Percentiles rank a stretch among this genome's conserved stretches.
Conservation (phyloP, 2,797 vertebrate genomes). For the Pangasius mekongensis region DNA sequence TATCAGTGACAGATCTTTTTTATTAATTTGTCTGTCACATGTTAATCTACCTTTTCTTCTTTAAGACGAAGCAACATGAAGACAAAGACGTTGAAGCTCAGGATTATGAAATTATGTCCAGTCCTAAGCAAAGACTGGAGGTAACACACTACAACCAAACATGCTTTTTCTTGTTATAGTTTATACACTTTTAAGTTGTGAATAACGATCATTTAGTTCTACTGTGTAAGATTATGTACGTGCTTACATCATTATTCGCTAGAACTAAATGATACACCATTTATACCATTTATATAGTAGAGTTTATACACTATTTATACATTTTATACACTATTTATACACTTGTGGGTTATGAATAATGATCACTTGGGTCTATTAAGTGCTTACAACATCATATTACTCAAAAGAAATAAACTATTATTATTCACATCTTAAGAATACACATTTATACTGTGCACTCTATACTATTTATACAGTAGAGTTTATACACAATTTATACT, state of each 20-base stretch:
- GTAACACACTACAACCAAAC: not conserved
- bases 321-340: not conserved
- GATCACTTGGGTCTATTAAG: not conserved
- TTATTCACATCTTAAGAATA: not conserved
- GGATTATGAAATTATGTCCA: constrained; percentile 33
- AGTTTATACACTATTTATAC: not conserved
- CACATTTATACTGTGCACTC: not conserved
- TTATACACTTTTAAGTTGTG: not conserved
- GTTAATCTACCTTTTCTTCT: not conserved
- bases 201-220: not conserved
- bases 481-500: not conserved
- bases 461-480: not conserved
- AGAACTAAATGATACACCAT: not conserved
- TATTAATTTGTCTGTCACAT: not conserved
- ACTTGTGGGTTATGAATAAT: not conserved
- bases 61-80: constrained; percentile 1
- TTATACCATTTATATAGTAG: not conserved
- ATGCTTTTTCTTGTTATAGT: not conserved
- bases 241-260: not conserved
- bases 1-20: not conserved
- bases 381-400: not conserved
- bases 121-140: not conserved
- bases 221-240: not conserved
- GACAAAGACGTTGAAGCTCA: not conserved
- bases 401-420: not conserved